Evolutionary conservation across 2,797 vertebrate species (phyloP).

Genomic region (Gymnothorax reevesii): DNA sequence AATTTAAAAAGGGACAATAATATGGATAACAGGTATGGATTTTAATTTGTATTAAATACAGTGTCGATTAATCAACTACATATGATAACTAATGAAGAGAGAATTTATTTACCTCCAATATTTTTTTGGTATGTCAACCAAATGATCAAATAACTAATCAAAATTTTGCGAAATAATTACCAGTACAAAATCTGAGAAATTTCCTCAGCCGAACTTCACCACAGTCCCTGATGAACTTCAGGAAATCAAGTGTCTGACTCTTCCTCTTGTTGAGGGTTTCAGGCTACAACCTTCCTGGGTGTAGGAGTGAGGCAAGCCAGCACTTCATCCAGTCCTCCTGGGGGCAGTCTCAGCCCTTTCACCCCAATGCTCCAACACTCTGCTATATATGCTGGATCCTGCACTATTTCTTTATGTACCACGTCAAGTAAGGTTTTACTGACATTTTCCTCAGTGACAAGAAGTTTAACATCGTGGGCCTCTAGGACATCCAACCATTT

Average conservation of each 20-base stretch:
- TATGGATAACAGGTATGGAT: too few species aligned
- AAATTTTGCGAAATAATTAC: constrained; percentile 16
- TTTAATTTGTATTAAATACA: too few species aligned
- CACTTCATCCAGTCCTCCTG: constrained; percentile 33
- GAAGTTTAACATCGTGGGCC: too few species aligned
- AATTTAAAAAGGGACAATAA: too few species aligned
- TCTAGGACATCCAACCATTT: too few species aligned
- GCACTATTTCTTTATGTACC: constrained; percentile 25
- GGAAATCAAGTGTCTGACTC: constrained; percentile 23
- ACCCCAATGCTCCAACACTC: constrained; percentile 27
- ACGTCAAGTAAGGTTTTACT: too few species aligned
- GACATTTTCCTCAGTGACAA: too few species aligned
- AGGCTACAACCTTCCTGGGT: constrained; percentile 21
- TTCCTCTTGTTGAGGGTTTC: constrained; percentile 20
- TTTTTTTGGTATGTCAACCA: too few species aligned
- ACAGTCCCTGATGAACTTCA: constrained; percentile 32
- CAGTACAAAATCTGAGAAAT: constrained; percentile 31
- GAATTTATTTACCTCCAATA: too few species aligned
- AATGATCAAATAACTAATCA: too few species aligned
- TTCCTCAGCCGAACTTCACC: constrained; percentile 9
- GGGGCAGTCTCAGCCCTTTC: constrained; percentile 32
- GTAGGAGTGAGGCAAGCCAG: constrained; percentile 29
- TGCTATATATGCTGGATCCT: constrained; percentile 30
- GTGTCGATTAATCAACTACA: too few species aligned
- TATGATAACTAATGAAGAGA: too few species aligned